Conservation (phyloP, 2,113 vertebrate genomes). For the Dicerorhinus sumatrensis region DNA sequence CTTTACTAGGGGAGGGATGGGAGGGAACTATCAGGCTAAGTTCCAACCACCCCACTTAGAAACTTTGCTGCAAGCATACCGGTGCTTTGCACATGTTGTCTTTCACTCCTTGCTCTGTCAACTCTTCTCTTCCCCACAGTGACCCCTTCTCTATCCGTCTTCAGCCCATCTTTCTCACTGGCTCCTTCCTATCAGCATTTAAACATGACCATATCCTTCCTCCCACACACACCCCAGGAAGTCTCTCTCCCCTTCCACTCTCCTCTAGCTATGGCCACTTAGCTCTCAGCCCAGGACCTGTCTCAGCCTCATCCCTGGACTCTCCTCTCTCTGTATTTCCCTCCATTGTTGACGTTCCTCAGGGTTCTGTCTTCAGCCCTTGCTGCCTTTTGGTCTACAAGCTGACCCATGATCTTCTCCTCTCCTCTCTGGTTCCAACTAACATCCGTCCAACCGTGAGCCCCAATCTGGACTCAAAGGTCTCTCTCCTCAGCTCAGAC, state of each 20-base stretch:
- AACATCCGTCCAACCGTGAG: background rate
- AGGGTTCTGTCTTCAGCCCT: background rate
- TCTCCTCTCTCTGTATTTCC: background rate
- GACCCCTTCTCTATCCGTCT: background rate
- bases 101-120: background rate
- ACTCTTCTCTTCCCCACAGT: background rate
- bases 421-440: background rate
- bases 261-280: fast-evolving
- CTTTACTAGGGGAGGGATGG: background rate
- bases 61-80: background rate
- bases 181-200: background rate
- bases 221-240: background rate
- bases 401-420: too few species aligned
- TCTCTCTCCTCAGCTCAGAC: background rate
- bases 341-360: background rate
- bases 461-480: background rate
- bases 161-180: background rate
- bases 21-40: background rate
- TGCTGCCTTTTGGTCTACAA: background rate
- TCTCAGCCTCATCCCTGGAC: background rate
- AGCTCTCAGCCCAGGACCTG: background rate
- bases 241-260: too few species aligned
- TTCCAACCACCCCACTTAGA: background rate
- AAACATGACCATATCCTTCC: too few species aligned
- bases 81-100: background rate